Evolutionary conservation across 2,113 vertebrate species (phyloP), one percentile per base, ranked within the genome.

Genomic region (Marcusenius ussheri): DNA sequence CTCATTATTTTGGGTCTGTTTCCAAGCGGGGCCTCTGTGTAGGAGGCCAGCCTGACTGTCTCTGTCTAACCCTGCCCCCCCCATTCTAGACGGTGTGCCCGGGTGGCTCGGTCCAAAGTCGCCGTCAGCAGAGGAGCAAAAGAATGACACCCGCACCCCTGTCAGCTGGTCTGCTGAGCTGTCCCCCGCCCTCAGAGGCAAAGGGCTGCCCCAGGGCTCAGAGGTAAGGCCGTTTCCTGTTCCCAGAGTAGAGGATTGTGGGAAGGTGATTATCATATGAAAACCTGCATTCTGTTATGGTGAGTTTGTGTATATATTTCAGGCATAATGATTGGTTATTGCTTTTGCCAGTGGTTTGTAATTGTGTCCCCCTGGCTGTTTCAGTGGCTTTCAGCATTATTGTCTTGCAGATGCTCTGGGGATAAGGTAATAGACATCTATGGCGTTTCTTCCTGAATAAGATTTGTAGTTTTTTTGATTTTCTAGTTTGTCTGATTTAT

Each of bases 31-130:
- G 3, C 70, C 27, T 15, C 10, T 39, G 15, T 15, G 11, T 35
- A 31, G 66, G 66, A 15, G 27, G 31, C 66, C 66, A 70, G 15
- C 15, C 46, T 83, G 49, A 51, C 47, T 83, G 74, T 31, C 27
- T 89, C 51, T 84, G 80, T 89, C 51, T 84, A 51, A 62, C 51
- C 35, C 77, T 27, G 77, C 77, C 87, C 24, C 53, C 39, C 80
- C 35, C 42, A n/a, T 95, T 96, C 92, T 93, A 98, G 97, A 97
- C 84, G 95, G 92, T 92, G 92, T 96, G 89, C 92, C 96, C 89
- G 96, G 95, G 91, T 96, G 96, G 97, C 95, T 94, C 7, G 96
- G 95, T 53, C 93, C 96, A 92, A 96, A 96, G 92, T 96, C 96
- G 0, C 93, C 96, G 90, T 95, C 96, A 88, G 92, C 96, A 89